A percentile compares a stretch with the other conserved stretches of the same genome.
These are phyloP conservation scores for Andrena bicolor DNA, from an alignment of 2,888 invertebrate species.

Conservation along the genomic window DNA sequence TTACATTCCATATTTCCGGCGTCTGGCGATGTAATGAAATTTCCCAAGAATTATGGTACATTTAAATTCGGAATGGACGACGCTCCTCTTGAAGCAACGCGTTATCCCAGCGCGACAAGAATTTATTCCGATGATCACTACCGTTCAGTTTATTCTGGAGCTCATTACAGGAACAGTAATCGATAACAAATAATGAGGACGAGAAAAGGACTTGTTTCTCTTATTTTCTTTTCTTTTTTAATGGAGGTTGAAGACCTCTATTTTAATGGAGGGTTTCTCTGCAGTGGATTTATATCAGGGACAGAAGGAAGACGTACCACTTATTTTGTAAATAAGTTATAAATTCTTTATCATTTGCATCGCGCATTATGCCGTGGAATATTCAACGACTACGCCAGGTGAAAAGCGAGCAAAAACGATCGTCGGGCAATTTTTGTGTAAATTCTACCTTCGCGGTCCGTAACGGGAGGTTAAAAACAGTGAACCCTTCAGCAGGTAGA, in stretches of 20 bases:
- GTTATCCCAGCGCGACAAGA: background rate
- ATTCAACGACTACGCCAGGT: constrained; percentile 66
- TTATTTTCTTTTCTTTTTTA: background rate
- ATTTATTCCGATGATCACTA: constrained; percentile 10
- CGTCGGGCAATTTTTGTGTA: constrained; percentile 52
- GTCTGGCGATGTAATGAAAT: constrained; percentile 48
- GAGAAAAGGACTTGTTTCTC: background rate
- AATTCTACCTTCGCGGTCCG: constrained; percentile 39
- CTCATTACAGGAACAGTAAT: background rate
- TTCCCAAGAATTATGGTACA: constrained; percentile 25
- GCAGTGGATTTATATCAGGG: constrained; percentile 5
- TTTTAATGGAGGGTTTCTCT: background rate
- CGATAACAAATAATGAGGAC: constrained; percentile 2
- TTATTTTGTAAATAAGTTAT: constrained; percentile 78
- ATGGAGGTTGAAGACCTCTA: background rate
- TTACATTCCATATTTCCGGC: constrained; percentile 39
- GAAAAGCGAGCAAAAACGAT: constrained; percentile 32
- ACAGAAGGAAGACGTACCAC: constrained; percentile 45
- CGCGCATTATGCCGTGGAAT: constrained; percentile 68
- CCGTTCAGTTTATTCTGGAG: background rate
- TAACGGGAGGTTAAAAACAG: constrained; percentile 43
- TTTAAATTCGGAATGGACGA: constrained; percentile 10
- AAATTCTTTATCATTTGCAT: constrained; percentile 78
- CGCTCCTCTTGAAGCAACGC: background rate
- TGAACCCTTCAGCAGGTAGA: constrained; percentile 14